Conservation (phyloP, 2,113 vertebrate genomes). For the Pelvicachromis taeniatus region DNA sequence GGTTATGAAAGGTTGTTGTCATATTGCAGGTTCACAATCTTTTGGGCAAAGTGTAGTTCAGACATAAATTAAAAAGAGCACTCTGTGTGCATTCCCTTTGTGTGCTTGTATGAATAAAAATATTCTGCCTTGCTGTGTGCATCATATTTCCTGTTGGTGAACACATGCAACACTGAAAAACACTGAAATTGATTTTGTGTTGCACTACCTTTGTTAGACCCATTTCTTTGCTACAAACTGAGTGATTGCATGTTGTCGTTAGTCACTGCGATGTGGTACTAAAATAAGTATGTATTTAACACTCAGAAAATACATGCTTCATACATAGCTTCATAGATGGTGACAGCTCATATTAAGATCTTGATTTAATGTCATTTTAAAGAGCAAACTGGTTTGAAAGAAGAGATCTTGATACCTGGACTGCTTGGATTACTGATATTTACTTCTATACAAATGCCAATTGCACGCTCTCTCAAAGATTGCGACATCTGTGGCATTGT, state of each 20-base stretch:
- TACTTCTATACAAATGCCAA: no score
- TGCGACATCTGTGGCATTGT: no score
- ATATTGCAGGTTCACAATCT: not conserved
- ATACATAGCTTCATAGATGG: not conserved
- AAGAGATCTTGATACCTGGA: no score
- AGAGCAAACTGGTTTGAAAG: no score
- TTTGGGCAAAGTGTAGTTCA: not conserved
- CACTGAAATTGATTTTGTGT: not conserved
- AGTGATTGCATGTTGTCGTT: not conserved
- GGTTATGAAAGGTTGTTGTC: not conserved
- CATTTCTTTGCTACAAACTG: not conserved
- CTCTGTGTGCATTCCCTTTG: not conserved
- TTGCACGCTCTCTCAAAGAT: no score
- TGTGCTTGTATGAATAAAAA: not conserved
- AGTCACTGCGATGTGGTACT: not conserved
- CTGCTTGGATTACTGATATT: no score
- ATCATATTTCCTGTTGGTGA: not conserved
- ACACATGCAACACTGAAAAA: not conserved
- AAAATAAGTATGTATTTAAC: not conserved
- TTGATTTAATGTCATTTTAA: no score
- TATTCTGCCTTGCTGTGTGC: not conserved
- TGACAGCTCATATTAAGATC: no score
- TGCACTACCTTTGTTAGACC: not conserved
- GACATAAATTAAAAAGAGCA: not conserved
- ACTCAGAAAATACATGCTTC: not conserved